Evolutionary conservation across 2,113 vertebrate genomes (phyloP), one percentile per base, ranked within the genome.

Genomic region (Protomyctophum bolini): DNA sequence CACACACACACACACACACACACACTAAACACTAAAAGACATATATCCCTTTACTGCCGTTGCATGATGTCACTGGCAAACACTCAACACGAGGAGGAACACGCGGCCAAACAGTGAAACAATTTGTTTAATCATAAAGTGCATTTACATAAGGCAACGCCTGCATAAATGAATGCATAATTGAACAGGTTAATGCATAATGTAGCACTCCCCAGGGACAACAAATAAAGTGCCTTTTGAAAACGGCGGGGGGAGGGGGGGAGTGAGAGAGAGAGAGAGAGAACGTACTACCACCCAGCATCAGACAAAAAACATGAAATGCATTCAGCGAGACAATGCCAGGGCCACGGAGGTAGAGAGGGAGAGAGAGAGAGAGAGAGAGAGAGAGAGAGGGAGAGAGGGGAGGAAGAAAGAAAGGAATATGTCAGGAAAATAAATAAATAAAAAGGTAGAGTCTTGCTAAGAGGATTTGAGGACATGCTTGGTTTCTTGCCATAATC

Each of bases 401-500:
- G 60, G 46, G 65, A 54, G 79, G 14, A 70, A 82, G 75, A 73
- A 70, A 81, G 72, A 83, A 86, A 84, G 64, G 77, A 88, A 75
- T 77, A 87, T 73, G 73, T 75, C 58, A 79, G 76, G 68, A 92
- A 41, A 91, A 91, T 89, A 87, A 86, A 83, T 82, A 88, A 87
- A 90, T 86, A 88, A 90, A 83, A 89, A 79, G 82, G 81, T 84
- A 80, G 76, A 84, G 87, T 78, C 87, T 84, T 84, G 91, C 87
- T 91, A 89, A 91, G 90, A 87, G 91, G 91, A 92, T 93, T 93
- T 92, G 81, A 87, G 89, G 91, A 92, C 90, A 93, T 91, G 92
- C 89, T 92, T 92, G 84, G 91, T 91, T 93, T 90, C 90, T 90
- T 88, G 90, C 89, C 87, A 90, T 93, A 92, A 93, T 93, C 92